These are phyloP conservation scores for Tachyglossus aculeatus DNA, from an alignment of 2,797 vertebrate species.

Conservation along the genomic window DNA sequence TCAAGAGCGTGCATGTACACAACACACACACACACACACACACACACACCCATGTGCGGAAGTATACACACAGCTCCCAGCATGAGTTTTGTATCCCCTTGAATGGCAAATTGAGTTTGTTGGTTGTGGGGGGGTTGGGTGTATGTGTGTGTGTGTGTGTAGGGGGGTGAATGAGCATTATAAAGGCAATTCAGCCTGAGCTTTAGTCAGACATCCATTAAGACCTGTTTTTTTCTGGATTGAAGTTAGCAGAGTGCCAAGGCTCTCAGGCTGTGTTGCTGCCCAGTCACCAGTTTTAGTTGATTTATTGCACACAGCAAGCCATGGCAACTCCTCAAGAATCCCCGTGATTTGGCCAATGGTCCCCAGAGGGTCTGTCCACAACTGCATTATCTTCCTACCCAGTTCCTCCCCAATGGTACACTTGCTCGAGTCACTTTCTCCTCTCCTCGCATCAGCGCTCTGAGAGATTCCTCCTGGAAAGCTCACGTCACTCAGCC, in stretches of 20 bases:
- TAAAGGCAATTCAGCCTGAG: background rate
- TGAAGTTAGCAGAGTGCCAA: background rate
- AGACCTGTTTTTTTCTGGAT: background rate
- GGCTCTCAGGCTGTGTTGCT: background rate
- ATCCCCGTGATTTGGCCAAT: background rate
- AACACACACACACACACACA: background rate
- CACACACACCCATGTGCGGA: background rate
- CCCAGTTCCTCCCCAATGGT: fast-evolving
- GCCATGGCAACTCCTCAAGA: background rate
- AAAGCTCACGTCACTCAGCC: background rate
- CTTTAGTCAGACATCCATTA: background rate
- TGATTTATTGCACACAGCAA: background rate
- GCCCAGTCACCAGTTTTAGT: background rate
- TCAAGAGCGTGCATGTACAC: background rate
- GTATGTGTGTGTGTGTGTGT: fast-evolving
- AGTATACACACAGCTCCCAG: background rate
- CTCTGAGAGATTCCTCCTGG: background rate
- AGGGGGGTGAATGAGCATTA: fast-evolving
- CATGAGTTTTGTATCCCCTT: background rate
- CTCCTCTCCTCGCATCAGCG: background rate
- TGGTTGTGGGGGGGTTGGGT: no score
- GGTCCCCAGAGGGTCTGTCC: background rate
- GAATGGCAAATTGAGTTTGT: background rate
- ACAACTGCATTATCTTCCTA: background rate
- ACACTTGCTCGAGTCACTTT: background rate